Base-by-base conservation (phyloP, 2,888 invertebrate species). In the Notodonta dromedarius region DNA sequence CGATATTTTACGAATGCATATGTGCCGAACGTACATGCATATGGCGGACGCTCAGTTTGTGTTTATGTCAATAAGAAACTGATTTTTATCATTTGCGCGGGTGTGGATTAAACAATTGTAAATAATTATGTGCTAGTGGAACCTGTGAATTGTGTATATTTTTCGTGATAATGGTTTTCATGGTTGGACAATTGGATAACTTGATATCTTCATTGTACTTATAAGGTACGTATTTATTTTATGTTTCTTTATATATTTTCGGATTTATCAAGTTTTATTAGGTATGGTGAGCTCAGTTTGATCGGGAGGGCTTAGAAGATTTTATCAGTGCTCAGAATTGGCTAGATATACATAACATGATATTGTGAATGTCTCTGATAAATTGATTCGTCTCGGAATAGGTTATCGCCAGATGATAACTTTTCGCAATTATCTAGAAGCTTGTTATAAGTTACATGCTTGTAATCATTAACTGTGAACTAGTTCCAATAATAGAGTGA, bases 41-140 rank as follows among this genome's bases (percentile, higher is more conserved):
- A 93, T 93, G 93, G 93, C 93, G 91, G 90, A 92, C 88, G 89
- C 87, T 89, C 89, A 89, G 93, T 93, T 92, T 93, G 93, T 93
- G 93, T 93, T 93, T 93, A 93, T 93, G 93, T 93, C 93, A 93
- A 93, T 93, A 93, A 88, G 86, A 86, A 88, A 88, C 90, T 91
- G 90, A 92, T 90, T 91, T 90, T 87, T 86, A 87, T 80, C 84
- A 87, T 91, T 92, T 91, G 86, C 92, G 93, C 93, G 93, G 93
- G 93, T 92, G 93, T 92, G 89, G 88, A 89, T 85, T 87, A 86
- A 83, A 84, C 84, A 85, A 85, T 85, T 81, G 82, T 82, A 82
- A 86, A 87, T 83, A 77, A 87, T 82, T 80, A 89, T 89, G 90
- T 92, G 89, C 76, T 83, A 82, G 91, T 92, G 90, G 80, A 87